phyloP scores from a whole-genome alignment of 1,140 invertebrate genomes.

The Lepidurus couesii region DNA sequence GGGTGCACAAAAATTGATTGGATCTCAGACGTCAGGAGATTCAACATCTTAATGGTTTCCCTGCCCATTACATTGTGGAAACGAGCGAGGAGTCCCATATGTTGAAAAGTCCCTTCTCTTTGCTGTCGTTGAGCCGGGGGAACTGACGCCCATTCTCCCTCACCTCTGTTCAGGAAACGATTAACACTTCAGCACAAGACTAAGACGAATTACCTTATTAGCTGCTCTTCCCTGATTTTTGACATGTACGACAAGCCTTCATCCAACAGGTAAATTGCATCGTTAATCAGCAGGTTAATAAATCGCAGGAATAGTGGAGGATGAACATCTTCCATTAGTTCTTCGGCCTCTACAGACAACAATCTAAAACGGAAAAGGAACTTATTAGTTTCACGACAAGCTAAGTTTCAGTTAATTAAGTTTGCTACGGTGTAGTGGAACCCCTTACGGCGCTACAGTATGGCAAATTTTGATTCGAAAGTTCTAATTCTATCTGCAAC shows the following conservation, averaged over 20 bases:
- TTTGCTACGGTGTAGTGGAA: no score
- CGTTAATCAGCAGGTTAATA: constrained; percentile 91
- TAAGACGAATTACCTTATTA: constrained; percentile 52
- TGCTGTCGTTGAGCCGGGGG: constrained; percentile 67
- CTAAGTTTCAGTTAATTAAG: background rate
- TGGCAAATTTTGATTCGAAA: no score
- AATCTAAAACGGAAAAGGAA: constrained; percentile 48
- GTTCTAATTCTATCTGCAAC: no score
- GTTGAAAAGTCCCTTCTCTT: constrained; percentile 64
- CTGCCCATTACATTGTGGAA: constrained; percentile 90
- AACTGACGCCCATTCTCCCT: constrained; percentile 67
- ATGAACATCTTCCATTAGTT: constrained; percentile 80
- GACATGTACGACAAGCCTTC: constrained; percentile 83
- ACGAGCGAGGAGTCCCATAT: constrained; percentile 73
- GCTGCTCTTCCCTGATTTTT: constrained; percentile 66
- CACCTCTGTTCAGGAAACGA: constrained; percentile 52
- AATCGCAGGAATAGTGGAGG: constrained; percentile 89
- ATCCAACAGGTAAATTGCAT: constrained; percentile 88
- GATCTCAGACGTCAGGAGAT: constrained; percentile 75
- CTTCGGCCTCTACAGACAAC: constrained; percentile 72
- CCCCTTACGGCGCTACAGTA: no score
- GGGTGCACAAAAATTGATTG: constrained; percentile 82
- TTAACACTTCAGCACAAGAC: constrained; percentile 28
- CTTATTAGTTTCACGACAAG: background rate
- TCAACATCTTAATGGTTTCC: constrained; percentile 79